Conservation (phyloP, 2,888 invertebrate species). For the Gisinianus flammeolus region DNA sequence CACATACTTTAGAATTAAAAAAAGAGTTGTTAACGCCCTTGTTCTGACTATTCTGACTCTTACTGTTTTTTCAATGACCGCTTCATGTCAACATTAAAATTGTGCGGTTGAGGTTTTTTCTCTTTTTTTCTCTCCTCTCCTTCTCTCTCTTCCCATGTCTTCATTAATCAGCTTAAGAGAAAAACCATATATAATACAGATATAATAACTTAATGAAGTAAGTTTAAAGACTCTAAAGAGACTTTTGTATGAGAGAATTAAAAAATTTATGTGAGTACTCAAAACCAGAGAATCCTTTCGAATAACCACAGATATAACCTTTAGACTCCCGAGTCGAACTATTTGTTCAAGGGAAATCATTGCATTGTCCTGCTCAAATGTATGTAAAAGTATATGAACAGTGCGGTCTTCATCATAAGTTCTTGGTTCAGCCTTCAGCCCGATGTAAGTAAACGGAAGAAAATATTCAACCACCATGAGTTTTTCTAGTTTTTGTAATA, state of each 20-base stretch:
- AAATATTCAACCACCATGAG: too few relatives aligned
- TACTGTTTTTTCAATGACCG: background rate
- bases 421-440: too few relatives aligned
- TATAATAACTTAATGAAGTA: background rate
- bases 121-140: background rate
- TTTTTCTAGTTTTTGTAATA: too few relatives aligned
- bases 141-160: background rate
- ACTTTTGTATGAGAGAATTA: background rate
- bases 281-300: background rate
- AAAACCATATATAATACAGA: background rate
- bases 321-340: too few relatives aligned
- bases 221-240: background rate
- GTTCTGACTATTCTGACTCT: background rate
- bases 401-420: too few relatives aligned
- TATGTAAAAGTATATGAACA: too few relatives aligned
- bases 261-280: background rate
- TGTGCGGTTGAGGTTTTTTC: conserved; percentile 4
- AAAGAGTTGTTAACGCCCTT: conserved; percentile 15
- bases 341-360: too few relatives aligned
- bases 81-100: conserved; percentile 21
- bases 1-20: conserved; percentile 13
- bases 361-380: too few relatives aligned
- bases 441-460: too few relatives aligned
- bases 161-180: conserved; percentile 2
- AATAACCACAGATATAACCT: too few relatives aligned